These are phyloP conservation scores for Channa argus DNA, from an alignment of 2,113 vertebrate species.

Conservation along the genomic window DNA sequence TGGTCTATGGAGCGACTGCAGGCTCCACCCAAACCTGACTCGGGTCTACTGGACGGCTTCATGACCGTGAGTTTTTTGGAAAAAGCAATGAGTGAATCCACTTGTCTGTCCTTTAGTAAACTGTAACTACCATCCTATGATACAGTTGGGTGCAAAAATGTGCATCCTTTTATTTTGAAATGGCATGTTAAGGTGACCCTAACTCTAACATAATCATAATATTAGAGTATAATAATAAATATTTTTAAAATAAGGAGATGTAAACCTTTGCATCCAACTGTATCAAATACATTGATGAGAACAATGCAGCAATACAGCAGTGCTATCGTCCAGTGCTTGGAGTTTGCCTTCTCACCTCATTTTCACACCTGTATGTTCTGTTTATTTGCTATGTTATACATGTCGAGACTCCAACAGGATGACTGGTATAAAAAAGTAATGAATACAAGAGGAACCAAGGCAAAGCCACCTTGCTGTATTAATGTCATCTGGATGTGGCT, in stretches of 20 bases:
- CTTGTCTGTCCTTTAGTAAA: neutral
- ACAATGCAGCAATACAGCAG: neutral
- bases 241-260: no score
- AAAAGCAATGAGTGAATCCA: neutral
- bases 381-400: neutral
- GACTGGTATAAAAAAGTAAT: no score
- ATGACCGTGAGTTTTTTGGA: constrained; percentile 92
- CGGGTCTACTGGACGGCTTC: constrained; percentile 98
- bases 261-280: neutral
- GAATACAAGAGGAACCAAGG: no score
- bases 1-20: constrained; percentile 99
- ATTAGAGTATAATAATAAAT: no score
- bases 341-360: neutral
- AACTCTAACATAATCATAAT: no score
- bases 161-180: no score
- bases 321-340: neutral
- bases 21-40: constrained; percentile 97
- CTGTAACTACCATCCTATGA: no score
- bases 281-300: neutral
- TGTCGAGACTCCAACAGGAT: neutral
- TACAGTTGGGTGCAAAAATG: no score
- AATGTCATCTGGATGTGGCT: neutral
- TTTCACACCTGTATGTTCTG: neutral
- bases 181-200: no score
- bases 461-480: no score